phyloP scores from a whole-genome alignment of 2,888 invertebrate species.

The Resseliella maxima region DNA sequence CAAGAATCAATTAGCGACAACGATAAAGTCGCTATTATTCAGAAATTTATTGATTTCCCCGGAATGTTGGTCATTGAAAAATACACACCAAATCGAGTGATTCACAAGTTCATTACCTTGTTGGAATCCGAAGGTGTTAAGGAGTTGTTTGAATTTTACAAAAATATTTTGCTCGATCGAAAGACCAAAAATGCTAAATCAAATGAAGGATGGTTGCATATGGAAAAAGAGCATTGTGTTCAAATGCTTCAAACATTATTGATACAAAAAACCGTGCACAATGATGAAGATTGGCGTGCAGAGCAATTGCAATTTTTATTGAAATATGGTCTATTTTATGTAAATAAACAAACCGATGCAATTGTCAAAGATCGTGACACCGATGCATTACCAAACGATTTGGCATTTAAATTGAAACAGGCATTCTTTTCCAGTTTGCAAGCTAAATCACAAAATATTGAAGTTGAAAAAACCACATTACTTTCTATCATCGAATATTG shows the following conservation, averaged over 20 bases:
- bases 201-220: conserved; percentile 74
- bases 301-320: conserved; percentile 75
- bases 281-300: conserved; percentile 72
- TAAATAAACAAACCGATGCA: conserved; percentile 66
- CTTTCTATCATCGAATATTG: conserved; percentile 72
- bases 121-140: conserved; percentile 73
- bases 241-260: conserved; percentile 69
- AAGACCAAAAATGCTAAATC: conserved; percentile 67
- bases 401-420: conserved; percentile 73
- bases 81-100: conserved; percentile 74
- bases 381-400: conserved; percentile 69
- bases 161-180: conserved; percentile 72
- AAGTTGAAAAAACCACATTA: conserved; percentile 72
- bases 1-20: conserved; percentile 68
- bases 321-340: conserved; percentile 74
- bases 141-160: conserved; percentile 73
- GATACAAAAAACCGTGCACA: conserved; percentile 64
- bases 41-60: conserved; percentile 75
- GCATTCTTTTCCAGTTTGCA: conserved; percentile 79
- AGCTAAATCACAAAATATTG: conserved; percentile 75
- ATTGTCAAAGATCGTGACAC: conserved; percentile 64
- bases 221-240: conserved; percentile 76
- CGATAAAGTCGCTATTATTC: conserved; percentile 72
- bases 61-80: conserved; percentile 81
- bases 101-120: conserved; percentile 74